Base-by-base conservation (phyloP, 2,797 vertebrate genomes). In the Lepidocolaptes lacrymiger region DNA sequence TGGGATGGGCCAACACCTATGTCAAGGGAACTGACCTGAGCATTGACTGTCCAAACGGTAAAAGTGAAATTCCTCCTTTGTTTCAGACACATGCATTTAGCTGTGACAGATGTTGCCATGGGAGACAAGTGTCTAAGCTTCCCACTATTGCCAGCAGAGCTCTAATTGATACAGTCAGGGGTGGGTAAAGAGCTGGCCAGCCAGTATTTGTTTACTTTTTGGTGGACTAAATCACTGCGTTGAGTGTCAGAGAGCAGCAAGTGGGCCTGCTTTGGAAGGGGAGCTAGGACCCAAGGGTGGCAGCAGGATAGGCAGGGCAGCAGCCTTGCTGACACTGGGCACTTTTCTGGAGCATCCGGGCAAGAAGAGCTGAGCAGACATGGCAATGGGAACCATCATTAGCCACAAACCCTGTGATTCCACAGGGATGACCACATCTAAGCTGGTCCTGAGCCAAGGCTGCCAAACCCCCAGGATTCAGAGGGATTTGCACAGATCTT, bases 71-170 rank as follows among this genome's bases (percentile, higher is more conserved):
- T 83, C 16, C 9, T 79, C 19, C 68, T 64, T 3, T 2, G 27
- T 61, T 93, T 89, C 81, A 87, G 71, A 69, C 23, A 37, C 21
- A 36, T 69, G 76, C 54, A 85, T 89, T 79, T 93, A 86, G 59
- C 91, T 66, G 18, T 92, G 94, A 68, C 92, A 89, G 92, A 89
- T 89, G 91, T 91, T 94, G 91, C 74, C 71, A 85, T 76, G 77
- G 89, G 46, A 95, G 55, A 93, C 52, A 69, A 84, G 18, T 18
- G 48, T 79, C 67, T 93, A 79, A 79, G 55, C 59, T 44, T 94
- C 69, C 58, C 58, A 78, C 21, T 61, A 49, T 16, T 26, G 3
- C 51, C 58, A 75, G 36, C 48, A 69, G 34, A 86, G 37, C 30
- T 91, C 69, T 88, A 36, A 78, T 69, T 37, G 52, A 16, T 62